Evolutionary conservation across 1,140 invertebrate genomes (phyloP).

Genomic region (Drosophila bocqueti): DNA sequence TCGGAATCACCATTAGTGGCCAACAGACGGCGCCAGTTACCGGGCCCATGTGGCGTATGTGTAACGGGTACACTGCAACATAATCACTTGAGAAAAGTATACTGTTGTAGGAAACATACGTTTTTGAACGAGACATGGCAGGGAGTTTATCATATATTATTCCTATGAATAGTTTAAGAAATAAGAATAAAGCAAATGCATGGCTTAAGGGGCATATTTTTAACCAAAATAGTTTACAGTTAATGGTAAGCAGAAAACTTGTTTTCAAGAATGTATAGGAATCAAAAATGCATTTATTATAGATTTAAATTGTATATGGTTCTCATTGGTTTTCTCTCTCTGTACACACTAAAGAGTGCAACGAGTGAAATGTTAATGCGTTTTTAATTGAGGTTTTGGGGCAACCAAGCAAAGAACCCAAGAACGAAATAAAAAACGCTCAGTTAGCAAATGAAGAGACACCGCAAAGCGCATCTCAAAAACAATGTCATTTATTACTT

Average conservation of each 20-base stretch:
- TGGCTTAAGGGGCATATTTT: background rate
- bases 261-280: background rate
- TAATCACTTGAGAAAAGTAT: background rate
- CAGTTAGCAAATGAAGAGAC: slow-evolving; percentile 28
- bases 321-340: background rate
- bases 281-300: background rate
- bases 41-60: slow-evolving; percentile 74
- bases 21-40: slow-evolving; percentile 72
- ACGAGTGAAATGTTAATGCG: slow-evolving; percentile 83
- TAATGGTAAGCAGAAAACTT: background rate
- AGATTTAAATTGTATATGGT: background rate
- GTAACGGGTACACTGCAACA: slow-evolving; percentile 53
- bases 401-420: slow-evolving; percentile 58
- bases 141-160: background rate
- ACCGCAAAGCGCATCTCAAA: slow-evolving; percentile 61
- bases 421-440: slow-evolving; percentile 20
- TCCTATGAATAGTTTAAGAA: background rate
- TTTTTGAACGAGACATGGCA: background rate
- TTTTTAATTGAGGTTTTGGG: slow-evolving; percentile 84
- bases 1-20: slow-evolving; percentile 80
- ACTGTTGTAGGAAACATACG: background rate
- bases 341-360: slow-evolving; percentile 56
- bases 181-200: background rate
- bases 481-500: slow-evolving; percentile 81
- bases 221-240: background rate